A percentile compares a stretch with the other conserved stretches of the same genome.
phyloP scores from a whole-genome alignment of 2,888 invertebrate genomes.

The Byasa hedistus region DNA sequence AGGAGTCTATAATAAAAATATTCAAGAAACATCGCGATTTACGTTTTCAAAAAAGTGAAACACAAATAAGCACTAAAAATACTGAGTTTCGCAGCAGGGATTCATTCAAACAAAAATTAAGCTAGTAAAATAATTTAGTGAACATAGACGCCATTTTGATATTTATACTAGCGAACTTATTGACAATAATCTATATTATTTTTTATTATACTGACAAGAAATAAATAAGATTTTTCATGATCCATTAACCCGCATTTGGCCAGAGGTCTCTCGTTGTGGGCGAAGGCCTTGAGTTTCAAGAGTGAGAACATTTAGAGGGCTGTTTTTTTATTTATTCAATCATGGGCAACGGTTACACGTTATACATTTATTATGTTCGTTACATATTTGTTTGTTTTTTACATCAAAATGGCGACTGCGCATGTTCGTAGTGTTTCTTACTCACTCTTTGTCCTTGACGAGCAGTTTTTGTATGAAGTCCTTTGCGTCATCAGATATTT shows the following conservation, averaged over 20 bases:
- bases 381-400: not conserved
- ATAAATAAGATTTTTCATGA: too few relatives aligned
- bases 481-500: slow-evolving; percentile 96
- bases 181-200: not conserved
- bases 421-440: slow-evolving; percentile 39
- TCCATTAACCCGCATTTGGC: too few relatives aligned
- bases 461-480: slow-evolving; percentile 96
- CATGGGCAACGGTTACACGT: not conserved
- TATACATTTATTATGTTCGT: not conserved
- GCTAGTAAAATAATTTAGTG: slow-evolving; percentile 1
- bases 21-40: not conserved
- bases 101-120: slow-evolving; percentile 25
- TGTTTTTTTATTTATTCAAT: not conserved
- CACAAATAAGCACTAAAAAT: slow-evolving; percentile 22
- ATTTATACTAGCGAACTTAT: not conserved
- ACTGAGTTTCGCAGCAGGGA: slow-evolving; percentile 9
- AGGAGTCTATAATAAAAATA: slow-evolving; percentile 8
- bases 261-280: too few relatives aligned
- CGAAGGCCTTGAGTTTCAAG: too few relatives aligned
- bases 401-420: slow-evolving; percentile 25
- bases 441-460: slow-evolving; percentile 95
- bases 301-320: too few relatives aligned
- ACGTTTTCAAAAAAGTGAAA: slow-evolving; percentile 1
- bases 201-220: too few relatives aligned
- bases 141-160: slow-evolving; percentile 18